Conservation (phyloP, 2,888 invertebrate genomes). For the Coremacera marginata region DNA sequence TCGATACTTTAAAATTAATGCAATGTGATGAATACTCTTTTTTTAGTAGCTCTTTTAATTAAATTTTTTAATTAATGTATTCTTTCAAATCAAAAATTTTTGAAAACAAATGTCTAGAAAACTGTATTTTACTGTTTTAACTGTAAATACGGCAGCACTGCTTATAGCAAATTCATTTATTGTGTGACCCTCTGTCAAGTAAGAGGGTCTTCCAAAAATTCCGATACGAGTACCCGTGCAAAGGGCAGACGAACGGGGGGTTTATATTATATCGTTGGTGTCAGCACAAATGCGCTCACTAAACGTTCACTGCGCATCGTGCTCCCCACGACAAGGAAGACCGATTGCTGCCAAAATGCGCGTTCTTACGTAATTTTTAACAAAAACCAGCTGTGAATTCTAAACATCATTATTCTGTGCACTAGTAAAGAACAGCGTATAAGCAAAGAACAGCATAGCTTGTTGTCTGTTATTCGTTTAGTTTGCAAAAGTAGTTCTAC, state of each 20-base stretch:
- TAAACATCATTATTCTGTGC: not conserved
- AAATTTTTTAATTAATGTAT: too few relatives aligned
- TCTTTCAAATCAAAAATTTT: too few relatives aligned
- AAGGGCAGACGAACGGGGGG: constrained; percentile 57
- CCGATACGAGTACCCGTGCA: constrained; percentile 72
- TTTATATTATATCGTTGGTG: constrained; percentile 71
- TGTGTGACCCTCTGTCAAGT: constrained; percentile 72
- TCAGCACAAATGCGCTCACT: constrained; percentile 90
- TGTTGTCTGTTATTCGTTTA: too few relatives aligned
- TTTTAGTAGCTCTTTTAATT: too few relatives aligned
- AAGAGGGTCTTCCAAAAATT: constrained; percentile 84
- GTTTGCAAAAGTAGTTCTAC: too few relatives aligned
- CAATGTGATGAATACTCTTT: too few relatives aligned
- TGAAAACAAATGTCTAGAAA: too few relatives aligned
- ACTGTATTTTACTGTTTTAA: too few relatives aligned
- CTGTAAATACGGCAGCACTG: too few relatives aligned
- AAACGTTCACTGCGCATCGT: constrained; percentile 86
- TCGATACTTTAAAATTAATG: too few relatives aligned
- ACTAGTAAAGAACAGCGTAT: not conserved
- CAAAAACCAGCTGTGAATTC: constrained; percentile 56
- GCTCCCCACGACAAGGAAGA: constrained; percentile 90
- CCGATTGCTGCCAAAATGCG: constrained; percentile 44
- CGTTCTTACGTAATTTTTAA: constrained; percentile 27
- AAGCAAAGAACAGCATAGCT: not conserved
- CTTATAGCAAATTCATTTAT: constrained; percentile 46